Conservation (phyloP, 2,797 vertebrate species). For the Sitta carolinensis region DNA sequence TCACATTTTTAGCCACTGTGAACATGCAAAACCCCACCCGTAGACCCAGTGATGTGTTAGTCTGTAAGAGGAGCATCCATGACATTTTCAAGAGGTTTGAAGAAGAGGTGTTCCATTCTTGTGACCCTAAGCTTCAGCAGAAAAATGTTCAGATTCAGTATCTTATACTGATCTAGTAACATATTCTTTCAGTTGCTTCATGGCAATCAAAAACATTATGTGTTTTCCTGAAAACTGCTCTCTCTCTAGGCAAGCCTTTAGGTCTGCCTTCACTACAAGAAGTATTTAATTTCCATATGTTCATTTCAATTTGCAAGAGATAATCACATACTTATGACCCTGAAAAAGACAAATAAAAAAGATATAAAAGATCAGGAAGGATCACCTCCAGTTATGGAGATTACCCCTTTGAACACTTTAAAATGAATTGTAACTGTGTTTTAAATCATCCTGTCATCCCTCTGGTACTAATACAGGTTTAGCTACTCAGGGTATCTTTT, state of each 20-base stretch:
- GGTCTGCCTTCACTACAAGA: neutral
- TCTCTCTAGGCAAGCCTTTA: neutral
- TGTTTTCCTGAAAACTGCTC: neutral
- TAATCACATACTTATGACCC: neutral
- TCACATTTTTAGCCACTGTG: neutral
- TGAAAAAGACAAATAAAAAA: neutral
- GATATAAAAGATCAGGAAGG: neutral
- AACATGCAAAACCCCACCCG: neutral
- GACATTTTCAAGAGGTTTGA: neutral
- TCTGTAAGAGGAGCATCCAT: neutral
- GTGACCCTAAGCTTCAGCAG: neutral
- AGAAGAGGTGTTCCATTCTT: neutral
- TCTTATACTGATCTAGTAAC: neutral
- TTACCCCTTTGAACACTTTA: slow-evolving; percentile 18
- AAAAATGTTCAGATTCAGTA: neutral
- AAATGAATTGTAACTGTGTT: slow-evolving; percentile 18
- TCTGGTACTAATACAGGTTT: slow-evolving; percentile 50
- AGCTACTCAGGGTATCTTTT: slow-evolving; percentile 25
- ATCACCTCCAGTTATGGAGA: slow-evolving; percentile 18
- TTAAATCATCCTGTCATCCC: slow-evolving; percentile 57
- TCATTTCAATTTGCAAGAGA: neutral
- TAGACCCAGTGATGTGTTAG: neutral
- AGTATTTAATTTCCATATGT: neutral
- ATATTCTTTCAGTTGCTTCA: neutral
- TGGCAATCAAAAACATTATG: neutral